These are phyloP conservation scores for Mesorhabditis spiculigera DNA, from an alignment of 2,888 invertebrate genomes.

Conservation along the genomic window DNA sequence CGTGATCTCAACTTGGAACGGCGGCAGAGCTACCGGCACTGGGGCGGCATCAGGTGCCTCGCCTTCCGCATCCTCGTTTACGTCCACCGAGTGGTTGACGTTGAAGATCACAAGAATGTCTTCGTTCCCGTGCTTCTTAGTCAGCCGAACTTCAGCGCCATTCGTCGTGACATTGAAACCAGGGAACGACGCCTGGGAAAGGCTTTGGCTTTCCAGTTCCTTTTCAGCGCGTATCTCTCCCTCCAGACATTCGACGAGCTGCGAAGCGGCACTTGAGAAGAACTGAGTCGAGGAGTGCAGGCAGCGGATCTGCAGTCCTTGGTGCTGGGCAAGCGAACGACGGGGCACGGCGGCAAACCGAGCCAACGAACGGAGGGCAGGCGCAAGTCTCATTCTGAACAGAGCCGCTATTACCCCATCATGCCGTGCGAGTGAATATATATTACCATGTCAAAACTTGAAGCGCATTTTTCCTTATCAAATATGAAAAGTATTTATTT, in stretches of 20 bases:
- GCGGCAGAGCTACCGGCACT: slow-evolving; percentile 72
- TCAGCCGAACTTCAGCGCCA: slow-evolving; percentile 81
- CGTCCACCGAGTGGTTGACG: slow-evolving; percentile 89
- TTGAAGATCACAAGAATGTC: slow-evolving; percentile 77
- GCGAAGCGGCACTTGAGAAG: slow-evolving; percentile 5
- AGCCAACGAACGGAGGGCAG: too few relatives aligned
- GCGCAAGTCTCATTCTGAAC: too few relatives aligned
- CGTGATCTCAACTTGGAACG: slow-evolving; percentile 81
- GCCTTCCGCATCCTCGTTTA: slow-evolving; percentile 64
- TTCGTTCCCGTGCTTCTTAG: slow-evolving; percentile 67
- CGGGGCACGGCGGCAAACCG: too few relatives aligned
- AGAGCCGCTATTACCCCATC: too few relatives aligned
- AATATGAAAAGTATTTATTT: too few relatives aligned
- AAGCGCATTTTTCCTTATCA: too few relatives aligned
- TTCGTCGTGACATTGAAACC: slow-evolving; percentile 77
- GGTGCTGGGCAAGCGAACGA: too few relatives aligned
- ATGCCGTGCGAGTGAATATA: too few relatives aligned
- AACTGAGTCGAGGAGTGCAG: too few relatives aligned
- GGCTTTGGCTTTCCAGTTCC: background rate
- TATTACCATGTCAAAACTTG: too few relatives aligned
- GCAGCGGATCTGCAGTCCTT: too few relatives aligned
- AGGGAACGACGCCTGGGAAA: slow-evolving; percentile 68
- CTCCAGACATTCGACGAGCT: background rate
- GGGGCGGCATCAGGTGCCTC: slow-evolving; percentile 21
- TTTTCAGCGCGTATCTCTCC: slow-evolving; percentile 5